phyloP scores from a whole-genome alignment of 2,888 invertebrate genomes.

The Ctenicera cuprea region DNA sequence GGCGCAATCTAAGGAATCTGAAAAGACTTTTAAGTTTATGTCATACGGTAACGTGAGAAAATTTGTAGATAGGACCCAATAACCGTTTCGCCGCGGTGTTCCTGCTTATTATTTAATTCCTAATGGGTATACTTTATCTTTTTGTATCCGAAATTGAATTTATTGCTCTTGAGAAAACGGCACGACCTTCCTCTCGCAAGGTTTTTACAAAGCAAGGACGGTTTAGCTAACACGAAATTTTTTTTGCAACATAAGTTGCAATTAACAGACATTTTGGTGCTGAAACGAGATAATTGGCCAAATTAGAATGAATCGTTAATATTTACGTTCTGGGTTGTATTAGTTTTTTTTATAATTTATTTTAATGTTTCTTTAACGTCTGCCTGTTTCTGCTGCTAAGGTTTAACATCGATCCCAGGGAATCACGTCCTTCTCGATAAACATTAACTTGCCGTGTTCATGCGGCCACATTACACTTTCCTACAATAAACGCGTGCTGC shows the following conservation, averaged over 20 bases:
- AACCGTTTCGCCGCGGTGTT: background rate
- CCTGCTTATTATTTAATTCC: constrained; percentile 5
- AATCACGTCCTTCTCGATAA: too few relatives aligned
- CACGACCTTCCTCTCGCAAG: background rate
- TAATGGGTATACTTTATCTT: background rate
- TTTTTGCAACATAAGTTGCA: background rate
- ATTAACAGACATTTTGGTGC: background rate
- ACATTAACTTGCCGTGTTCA: too few relatives aligned
- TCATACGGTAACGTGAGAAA: constrained; percentile 7
- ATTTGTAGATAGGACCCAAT: background rate
- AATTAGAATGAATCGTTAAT: too few relatives aligned
- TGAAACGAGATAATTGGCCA: too few relatives aligned
- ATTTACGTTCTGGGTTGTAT: too few relatives aligned
- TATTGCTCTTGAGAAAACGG: constrained; percentile 3
- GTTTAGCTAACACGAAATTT: background rate
- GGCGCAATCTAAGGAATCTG: background rate
- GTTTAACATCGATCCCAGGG: too few relatives aligned
- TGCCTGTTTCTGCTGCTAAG: too few relatives aligned
- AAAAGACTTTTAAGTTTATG: background rate
- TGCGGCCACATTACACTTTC: too few relatives aligned
- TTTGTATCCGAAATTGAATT: constrained; percentile 6
- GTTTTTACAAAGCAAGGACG: background rate
- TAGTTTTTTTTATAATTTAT: too few relatives aligned
- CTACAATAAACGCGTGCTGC: too few relatives aligned
- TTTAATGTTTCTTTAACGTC: too few relatives aligned